phyloP scores from a whole-genome alignment of 2,888 invertebrate species.

The Clistopyga incitator region DNA sequence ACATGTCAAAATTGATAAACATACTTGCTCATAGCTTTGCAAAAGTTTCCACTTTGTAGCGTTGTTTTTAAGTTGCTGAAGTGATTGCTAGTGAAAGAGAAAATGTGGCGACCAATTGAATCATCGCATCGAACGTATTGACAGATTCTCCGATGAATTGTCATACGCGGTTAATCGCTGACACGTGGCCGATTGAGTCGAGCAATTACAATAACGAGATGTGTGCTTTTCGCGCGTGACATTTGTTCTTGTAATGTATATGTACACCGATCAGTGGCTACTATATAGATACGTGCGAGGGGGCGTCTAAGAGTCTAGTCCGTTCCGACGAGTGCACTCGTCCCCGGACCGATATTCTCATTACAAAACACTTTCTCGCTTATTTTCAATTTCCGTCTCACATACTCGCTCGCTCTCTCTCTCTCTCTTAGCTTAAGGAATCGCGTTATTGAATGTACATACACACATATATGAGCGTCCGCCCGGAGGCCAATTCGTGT shows the following conservation, averaged over 20 bases:
- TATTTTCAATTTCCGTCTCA: conserved; percentile 50
- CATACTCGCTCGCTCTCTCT: conserved; percentile 27
- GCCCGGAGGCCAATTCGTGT: conserved; percentile 51
- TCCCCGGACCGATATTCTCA: conserved; percentile 26
- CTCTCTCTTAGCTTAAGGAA: no score
- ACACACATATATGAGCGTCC: conserved; percentile 35
- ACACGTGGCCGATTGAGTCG: conserved; percentile 9
- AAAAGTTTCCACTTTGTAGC: no score
- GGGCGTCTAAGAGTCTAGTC: conserved; percentile 60
- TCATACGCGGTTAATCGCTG: neutral
- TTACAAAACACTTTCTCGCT: conserved; percentile 39
- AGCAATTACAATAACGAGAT: conserved; percentile 22
- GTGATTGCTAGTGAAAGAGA: neutral
- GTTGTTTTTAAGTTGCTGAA: no score
- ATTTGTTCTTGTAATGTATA: neutral
- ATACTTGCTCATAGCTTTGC: no score
- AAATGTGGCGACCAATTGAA: neutral
- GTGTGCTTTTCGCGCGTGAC: conserved; percentile 11
- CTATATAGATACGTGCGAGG: conserved; percentile 17
- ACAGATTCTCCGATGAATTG: conserved; percentile 25
- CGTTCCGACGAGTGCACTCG: conserved; percentile 39
- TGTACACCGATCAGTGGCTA: neutral
- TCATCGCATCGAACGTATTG: neutral
- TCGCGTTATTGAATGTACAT: conserved; percentile 66
- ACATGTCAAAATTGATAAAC: no score